Conservation (phyloP, 1,140 invertebrate species). For the Metaphire vulgaris region DNA sequence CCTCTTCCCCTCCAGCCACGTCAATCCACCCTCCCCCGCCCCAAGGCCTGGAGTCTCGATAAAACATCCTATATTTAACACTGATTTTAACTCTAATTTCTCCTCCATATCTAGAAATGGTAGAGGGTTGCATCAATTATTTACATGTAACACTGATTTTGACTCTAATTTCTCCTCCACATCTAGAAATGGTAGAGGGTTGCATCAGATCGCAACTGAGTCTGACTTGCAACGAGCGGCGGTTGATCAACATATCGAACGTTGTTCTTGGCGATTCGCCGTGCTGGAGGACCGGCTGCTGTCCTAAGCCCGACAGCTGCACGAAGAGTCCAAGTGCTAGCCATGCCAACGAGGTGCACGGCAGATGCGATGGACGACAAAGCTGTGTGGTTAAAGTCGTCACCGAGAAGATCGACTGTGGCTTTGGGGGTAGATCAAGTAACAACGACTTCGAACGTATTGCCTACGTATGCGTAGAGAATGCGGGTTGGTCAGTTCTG, state of each 20-base stretch:
- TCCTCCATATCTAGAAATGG: no score
- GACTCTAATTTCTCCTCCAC: no score
- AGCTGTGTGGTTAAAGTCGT: neutral
- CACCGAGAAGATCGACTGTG: neutral
- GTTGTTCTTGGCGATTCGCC: neutral
- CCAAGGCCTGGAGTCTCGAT: no score
- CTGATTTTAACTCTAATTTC: no score
- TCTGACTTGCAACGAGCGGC: neutral
- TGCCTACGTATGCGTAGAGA: neutral
- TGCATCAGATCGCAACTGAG: neutral
- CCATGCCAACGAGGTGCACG: neutral
- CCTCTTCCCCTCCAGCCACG: no score
- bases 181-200: neutral
- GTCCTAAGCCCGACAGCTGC: neutral
- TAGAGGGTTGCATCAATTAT: neutral
- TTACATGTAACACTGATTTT: no score
- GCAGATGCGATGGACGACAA: neutral
- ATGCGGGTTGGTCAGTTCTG: no score
- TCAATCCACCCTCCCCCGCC: no score
- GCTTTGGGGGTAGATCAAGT: neutral
- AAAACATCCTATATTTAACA: no score
- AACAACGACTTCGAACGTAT: neutral
- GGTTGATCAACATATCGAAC: neutral
- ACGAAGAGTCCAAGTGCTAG: neutral
- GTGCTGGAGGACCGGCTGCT: neutral